Evolutionary conservation across 2,797 vertebrate species (phyloP), one percentile per base, ranked within the genome.

Genomic region (Tachyglossus aculeatus): DNA sequence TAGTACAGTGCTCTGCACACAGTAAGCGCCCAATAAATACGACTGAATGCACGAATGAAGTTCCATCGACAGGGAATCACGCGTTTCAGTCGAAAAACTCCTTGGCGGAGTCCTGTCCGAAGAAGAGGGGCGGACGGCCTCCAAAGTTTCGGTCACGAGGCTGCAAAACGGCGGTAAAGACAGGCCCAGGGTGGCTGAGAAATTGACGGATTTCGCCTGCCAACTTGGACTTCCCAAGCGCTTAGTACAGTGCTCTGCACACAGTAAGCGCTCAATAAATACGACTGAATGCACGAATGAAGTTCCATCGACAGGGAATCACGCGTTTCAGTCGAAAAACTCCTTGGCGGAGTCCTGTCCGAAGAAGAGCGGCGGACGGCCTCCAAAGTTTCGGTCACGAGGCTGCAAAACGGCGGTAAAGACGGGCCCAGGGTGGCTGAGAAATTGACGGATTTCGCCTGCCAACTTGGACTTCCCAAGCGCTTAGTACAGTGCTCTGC

Each of bases 341-440:
- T 55, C 29, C 54, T 78, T 72, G 45, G 74, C 48, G 69, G 62
- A 86, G 52, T 59, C 15, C 79, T 71, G 74, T 44, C 54, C 60
- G 43, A 33, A 55, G 48, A 74, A 33, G 38, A 1, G 45, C 0
- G 60, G 72, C 88, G 86, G 84, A 86, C 24, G 52, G 16, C n/a
- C n/a, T n/a, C n/a, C n/a, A n/a, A n/a, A n/a, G n/a, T n/a, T n/a
- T n/a, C 41, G 55, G 6, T 22, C 60, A 64, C 37, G 18, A 11
- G 37, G 44, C 53, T 80, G 56, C 55, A 69, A 84, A 86, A 81
- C 61, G 48, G 57, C 59, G 1, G 1, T 66, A 86, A 84, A 88
- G 88, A 73, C 47, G 83, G 61, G 56, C 60, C 80, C 60, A 60
- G 64, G 78, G 61, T 79, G 77, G 80, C 80, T 74, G 70, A 78